A percentile compares a stretch with the other conserved stretches of the same genome.
These are phyloP conservation scores for Trachelus troglodyta DNA, from an alignment of 2,888 invertebrate species.

Conservation along the genomic window DNA sequence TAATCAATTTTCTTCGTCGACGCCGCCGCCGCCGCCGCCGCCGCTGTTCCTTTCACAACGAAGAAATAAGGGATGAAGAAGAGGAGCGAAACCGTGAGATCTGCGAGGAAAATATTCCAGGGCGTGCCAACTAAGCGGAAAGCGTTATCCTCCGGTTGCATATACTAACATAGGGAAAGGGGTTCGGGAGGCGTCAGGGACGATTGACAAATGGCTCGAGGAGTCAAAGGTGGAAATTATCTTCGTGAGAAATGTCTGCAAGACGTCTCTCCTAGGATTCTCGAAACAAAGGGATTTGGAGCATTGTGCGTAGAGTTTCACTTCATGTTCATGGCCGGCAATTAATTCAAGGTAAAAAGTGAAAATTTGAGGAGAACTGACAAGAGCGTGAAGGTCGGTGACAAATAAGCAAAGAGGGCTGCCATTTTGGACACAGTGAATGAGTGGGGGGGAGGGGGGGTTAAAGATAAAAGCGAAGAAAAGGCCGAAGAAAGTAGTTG, in stretches of 20 bases:
- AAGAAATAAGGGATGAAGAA: background rate
- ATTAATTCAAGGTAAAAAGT: background rate
- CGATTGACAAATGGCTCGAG: background rate
- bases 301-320: background rate
- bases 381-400: background rate
- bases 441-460: too few species aligned
- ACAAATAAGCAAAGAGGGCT: background rate
- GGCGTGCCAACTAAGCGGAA: background rate
- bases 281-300: background rate
- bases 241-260: background rate
- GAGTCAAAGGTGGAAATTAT: background rate
- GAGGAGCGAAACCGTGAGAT: background rate
- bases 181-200: background rate
- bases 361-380: background rate
- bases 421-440: background rate
- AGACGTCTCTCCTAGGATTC: background rate
- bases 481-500: background rate
- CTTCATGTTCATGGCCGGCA: background rate
- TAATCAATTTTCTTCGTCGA: conserved; percentile 40
- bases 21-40: background rate
- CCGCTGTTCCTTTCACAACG: background rate
- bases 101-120: background rate
- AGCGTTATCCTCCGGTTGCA: background rate
- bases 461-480: background rate
- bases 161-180: background rate